A percentile compares a stretch with the other conserved stretches of the same genome.
Evolutionary conservation across 1,140 invertebrate genomes (phyloP).

Genomic region (Polyergus mexicanus): DNA sequence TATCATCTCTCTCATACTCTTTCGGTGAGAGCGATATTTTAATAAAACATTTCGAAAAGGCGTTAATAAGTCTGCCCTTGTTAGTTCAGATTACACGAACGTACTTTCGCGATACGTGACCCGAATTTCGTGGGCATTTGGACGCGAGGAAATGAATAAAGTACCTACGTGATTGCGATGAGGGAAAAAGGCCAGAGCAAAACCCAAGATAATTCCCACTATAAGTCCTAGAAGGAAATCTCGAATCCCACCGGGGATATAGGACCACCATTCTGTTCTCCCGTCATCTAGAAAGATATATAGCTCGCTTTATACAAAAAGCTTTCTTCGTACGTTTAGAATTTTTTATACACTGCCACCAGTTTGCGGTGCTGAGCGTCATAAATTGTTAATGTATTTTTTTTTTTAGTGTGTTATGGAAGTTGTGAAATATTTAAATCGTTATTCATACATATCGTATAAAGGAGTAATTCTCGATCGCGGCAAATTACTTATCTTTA

Average conservation of each 20-base stretch:
- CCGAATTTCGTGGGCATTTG: constrained; percentile 28
- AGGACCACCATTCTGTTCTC: constrained; percentile 78
- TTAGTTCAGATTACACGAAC: constrained; percentile 57
- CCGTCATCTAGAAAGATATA: constrained; percentile 61
- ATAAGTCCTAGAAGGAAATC: constrained; percentile 79
- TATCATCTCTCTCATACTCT: neutral
- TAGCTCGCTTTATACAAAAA: constrained; percentile 44
- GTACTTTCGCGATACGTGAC: constrained; percentile 55
- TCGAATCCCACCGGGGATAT: constrained; percentile 77
- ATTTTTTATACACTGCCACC: constrained; percentile 2
- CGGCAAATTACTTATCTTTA: neutral
- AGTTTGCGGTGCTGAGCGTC: neutral
- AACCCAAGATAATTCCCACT: constrained; percentile 76
- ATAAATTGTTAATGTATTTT: constrained; percentile 23
- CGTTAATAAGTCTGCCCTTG: constrained; percentile 53
- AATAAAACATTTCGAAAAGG: constrained; percentile 46
- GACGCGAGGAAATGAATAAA: constrained; percentile 51
- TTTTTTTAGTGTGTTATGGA: neutral
- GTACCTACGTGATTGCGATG: constrained; percentile 82
- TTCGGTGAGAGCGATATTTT: constrained; percentile 23
- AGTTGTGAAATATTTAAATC: constrained; percentile 10
- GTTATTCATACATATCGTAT: neutral
- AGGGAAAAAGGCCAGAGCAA: constrained; percentile 82
- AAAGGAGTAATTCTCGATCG: neutral
- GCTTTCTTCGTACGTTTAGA: constrained; percentile 31